Conservation (phyloP, 2,113 vertebrate genomes). For the Brachirus orientalis region DNA sequence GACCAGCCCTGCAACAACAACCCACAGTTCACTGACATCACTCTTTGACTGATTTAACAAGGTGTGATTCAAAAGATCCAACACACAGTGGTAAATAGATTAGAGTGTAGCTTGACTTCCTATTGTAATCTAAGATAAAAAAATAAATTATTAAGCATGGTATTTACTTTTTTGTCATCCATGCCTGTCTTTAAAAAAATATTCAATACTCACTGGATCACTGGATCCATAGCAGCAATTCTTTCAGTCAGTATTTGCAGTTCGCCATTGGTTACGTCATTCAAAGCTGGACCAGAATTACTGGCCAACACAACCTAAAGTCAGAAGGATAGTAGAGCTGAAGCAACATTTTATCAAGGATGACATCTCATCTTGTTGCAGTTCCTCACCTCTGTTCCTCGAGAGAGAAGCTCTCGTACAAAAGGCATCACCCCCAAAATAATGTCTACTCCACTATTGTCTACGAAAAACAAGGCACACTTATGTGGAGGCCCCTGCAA, state of each 20-base stretch:
- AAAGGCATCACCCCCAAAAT: slow-evolving; percentile 99
- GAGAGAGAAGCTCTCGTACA: slow-evolving; percentile 95
- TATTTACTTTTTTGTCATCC: too few relatives aligned
- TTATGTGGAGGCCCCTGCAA: slow-evolving; percentile 98
- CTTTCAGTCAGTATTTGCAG: slow-evolving; percentile 90
- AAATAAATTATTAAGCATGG: too few relatives aligned
- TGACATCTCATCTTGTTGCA: rapidly evolving
- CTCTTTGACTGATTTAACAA: neutral
- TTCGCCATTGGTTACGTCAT: slow-evolving; percentile 94
- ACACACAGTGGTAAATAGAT: too few relatives aligned
- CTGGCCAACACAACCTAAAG: slow-evolving; percentile 93
- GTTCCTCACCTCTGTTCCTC: slow-evolving; percentile 93
- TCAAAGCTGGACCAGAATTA: slow-evolving; percentile 95
- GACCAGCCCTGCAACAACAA: slow-evolving; percentile 78
- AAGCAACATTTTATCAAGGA: neutral
- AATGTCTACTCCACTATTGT: slow-evolving; percentile 99
- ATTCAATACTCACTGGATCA: slow-evolving; percentile 84
- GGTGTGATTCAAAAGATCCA: neutral
- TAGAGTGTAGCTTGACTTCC: too few relatives aligned
- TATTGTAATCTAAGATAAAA: too few relatives aligned
- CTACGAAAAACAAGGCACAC: slow-evolving; percentile 99
- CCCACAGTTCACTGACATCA: neutral
- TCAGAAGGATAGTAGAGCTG: neutral
- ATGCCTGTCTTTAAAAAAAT: neutral
- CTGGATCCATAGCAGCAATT: slow-evolving; percentile 91